Conservation (phyloP, 2,113 vertebrate genomes). For the Leptobrachium leishanense region DNA sequence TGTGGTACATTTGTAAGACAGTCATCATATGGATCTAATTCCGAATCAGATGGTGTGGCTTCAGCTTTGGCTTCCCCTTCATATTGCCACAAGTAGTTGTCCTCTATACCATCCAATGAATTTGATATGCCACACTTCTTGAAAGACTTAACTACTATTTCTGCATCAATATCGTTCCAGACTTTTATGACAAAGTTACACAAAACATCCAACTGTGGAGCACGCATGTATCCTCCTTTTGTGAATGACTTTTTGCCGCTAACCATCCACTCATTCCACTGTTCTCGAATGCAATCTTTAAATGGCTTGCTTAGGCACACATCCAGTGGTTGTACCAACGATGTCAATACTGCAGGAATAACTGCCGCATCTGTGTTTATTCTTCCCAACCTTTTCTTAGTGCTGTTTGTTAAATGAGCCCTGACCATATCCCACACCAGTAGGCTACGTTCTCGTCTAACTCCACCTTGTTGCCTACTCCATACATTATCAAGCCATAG, state of each 20-base stretch:
- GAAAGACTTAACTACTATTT: too few species aligned
- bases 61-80: background rate
- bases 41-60: background rate
- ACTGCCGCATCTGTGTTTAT: constrained; percentile 17
- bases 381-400: constrained; percentile 1
- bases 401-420: background rate
- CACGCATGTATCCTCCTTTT: too few species aligned
- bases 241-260: too few species aligned
- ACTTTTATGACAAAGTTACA: too few species aligned
- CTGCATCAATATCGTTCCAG: too few species aligned
- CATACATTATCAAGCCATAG: background rate
- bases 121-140: too few species aligned
- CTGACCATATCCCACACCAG: constrained; percentile 7
- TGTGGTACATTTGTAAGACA: too few species aligned
- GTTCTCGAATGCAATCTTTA: background rate
- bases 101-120: too few species aligned
- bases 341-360: constrained; percentile 23
- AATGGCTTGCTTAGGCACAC: too few species aligned
- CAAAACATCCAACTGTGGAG: too few species aligned
- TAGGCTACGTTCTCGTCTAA: background rate
- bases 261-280: too few species aligned
- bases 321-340: constrained; percentile 1
- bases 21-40: too few species aligned
- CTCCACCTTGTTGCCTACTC: background rate
- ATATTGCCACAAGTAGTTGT: background rate